Percentiles rank a stretch among this genome's conserved stretches.
phyloP scores from a whole-genome alignment of 2,113 vertebrate genomes.

The Dicaeum eximium region DNA sequence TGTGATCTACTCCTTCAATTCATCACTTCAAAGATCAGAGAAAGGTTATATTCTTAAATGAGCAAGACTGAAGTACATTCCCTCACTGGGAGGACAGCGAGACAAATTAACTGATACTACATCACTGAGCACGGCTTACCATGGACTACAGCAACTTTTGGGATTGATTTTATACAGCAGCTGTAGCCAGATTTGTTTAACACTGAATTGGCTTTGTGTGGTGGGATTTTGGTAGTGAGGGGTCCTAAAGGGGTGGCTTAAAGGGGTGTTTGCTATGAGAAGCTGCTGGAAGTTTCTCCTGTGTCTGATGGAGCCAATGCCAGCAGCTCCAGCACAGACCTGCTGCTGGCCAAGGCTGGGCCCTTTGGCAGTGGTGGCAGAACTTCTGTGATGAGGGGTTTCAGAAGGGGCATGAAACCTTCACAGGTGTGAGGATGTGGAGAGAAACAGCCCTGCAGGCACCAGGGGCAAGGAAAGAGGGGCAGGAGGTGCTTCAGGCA shows the following conservation, averaged over 20 bases:
- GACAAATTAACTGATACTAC: not conserved
- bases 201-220: not conserved
- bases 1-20: not conserved
- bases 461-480: not conserved
- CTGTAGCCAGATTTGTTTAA: not conserved
- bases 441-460: not conserved
- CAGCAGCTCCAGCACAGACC: not conserved
- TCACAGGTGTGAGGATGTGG: not conserved
- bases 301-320: not conserved
- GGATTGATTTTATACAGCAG: not conserved
- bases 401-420: not conserved
- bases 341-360: not conserved
- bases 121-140: not conserved
- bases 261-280: not conserved
- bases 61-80: not conserved
- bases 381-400: not conserved
- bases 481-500: not conserved
- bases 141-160: not conserved
- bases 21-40: not conserved
- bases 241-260: not conserved
- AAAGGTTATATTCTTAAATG: not conserved
- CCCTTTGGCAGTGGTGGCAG: not conserved
- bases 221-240: not conserved
- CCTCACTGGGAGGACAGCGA: not conserved
- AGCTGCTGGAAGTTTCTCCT: not conserved